Evolutionary conservation across 2,797 vertebrate genomes (phyloP), one percentile per base, ranked within the genome.

Genomic region (Eulemur mongoz): DNA sequence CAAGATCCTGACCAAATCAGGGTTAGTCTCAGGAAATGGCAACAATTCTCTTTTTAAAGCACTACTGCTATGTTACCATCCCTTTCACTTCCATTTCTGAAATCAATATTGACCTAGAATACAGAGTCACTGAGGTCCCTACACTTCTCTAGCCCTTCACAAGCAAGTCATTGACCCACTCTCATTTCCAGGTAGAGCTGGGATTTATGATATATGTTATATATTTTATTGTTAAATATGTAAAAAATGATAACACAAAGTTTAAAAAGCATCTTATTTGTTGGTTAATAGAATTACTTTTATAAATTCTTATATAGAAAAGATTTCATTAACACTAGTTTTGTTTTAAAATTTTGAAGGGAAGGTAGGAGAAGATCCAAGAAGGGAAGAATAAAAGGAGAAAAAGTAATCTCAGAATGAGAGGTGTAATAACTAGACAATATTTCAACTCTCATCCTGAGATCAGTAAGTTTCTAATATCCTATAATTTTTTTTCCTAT

Each of bases 301-400:
- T 65, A 73, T 43, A 15, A 63, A 73, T 73, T 50, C 38, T 89
- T 65, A 38, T 13, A 88, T 63, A 20, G 59, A 65, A 83, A 83
- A 78, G 18, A 69, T 54, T 43, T 81, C 52, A 72, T 43, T 69
- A 76, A 82, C 18, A 87, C 4, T 23, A 82, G 20, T 82, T 91
- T 91, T 59, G 25, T 40, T 96, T 79, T 86, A 63, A 61, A 91
- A 76, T 57, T 52, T 70, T 91, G 35, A 93, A 90, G 78, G 18
- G 65, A 95, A 86, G 61, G 48, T 69, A 4, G 38, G 23, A 67
- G 30, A 91, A 65, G 27, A 83, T 45, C 86, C 54, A 65, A 59
- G 32, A 76, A n/a, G 27, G 40, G 38, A 59, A 2, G 11, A 38
- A 11, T 18, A 12, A 85, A 89, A 85, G 15, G 4, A 82, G 35